Evolutionary conservation across 1,140 invertebrate species (phyloP).

Genomic region (Aporrectodea caliginosa): DNA sequence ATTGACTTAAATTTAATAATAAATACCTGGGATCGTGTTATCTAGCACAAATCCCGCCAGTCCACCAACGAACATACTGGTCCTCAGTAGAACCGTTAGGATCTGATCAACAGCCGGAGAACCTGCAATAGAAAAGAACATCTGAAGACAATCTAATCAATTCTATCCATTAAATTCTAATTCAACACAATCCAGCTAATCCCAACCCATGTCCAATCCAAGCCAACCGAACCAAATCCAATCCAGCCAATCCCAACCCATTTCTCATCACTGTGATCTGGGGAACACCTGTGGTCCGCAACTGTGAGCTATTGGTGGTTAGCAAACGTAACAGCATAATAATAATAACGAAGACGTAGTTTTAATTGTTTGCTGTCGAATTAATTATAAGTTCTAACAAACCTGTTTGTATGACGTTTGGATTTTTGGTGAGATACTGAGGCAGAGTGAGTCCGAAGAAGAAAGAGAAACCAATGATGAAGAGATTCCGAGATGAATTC

Average conservation of each 20-base stretch:
- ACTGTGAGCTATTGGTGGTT: no score
- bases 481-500: slow-evolving; percentile 24
- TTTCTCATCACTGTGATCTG: no score
- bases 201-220: not conserved
- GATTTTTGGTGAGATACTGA: slow-evolving; percentile 11
- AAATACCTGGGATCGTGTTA: slow-evolving; percentile 47
- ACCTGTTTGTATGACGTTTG: not conserved
- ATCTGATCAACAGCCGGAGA: slow-evolving; percentile 40
- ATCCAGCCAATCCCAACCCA: not conserved
- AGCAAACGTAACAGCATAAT: not conserved
- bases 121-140: slow-evolving; percentile 32
- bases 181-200: not conserved
- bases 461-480: slow-evolving; percentile 29
- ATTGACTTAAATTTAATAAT: no score
- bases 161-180: not conserved
- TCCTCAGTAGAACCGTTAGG: slow-evolving; percentile 41
- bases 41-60: slow-evolving; percentile 45
- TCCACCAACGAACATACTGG: slow-evolving; percentile 48
- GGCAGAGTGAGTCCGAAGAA: slow-evolving; percentile 28
- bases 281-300: no score
- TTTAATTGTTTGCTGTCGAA: not conserved
- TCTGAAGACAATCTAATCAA: not conserved
- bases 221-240: not conserved
- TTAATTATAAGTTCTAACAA: not conserved
- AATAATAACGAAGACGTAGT: not conserved